Evolutionary conservation across 2,113 vertebrate species (phyloP).

Genomic region (Ovis aries): DNA sequence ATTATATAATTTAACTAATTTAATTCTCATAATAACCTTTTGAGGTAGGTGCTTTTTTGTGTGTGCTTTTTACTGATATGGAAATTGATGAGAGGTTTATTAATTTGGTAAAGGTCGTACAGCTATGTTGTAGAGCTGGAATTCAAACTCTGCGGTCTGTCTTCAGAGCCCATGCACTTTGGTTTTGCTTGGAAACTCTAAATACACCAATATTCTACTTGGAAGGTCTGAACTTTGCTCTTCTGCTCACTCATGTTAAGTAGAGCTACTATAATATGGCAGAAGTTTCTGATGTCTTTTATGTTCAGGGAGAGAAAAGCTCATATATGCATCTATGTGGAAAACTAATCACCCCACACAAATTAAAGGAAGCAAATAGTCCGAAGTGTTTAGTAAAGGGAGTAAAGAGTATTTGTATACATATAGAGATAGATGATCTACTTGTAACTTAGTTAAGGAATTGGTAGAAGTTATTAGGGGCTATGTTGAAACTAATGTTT

Average conservation of each 20-base stretch:
- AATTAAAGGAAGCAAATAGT: not conserved
- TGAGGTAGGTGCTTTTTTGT: not conserved
- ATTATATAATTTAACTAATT: conserved; percentile 5
- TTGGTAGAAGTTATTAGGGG: not conserved
- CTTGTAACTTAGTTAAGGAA: not conserved
- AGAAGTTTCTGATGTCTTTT: not conserved
- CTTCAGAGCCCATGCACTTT: not conserved
- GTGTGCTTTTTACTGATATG: not conserved
- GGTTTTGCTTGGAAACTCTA: not conserved
- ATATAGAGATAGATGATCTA: not conserved
- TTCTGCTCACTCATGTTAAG: not conserved
- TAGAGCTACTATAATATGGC: not conserved
- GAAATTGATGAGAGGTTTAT: conserved; percentile 4
- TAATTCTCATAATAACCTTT: not conserved
- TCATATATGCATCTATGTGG: not conserved
- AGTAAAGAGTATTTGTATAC: not conserved
- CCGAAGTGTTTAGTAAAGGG: not conserved
- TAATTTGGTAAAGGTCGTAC: conserved; percentile 11
- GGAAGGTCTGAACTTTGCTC: not conserved
- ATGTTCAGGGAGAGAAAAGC: not conserved
- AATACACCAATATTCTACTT: not conserved
- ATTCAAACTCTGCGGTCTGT: not conserved
- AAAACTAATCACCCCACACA: not conserved
- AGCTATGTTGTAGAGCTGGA: not conserved
- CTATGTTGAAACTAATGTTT: conserved; percentile 25